Conservation (phyloP, 1,140 invertebrate genomes). For the Meloidogyne chitwoodi region DNA sequence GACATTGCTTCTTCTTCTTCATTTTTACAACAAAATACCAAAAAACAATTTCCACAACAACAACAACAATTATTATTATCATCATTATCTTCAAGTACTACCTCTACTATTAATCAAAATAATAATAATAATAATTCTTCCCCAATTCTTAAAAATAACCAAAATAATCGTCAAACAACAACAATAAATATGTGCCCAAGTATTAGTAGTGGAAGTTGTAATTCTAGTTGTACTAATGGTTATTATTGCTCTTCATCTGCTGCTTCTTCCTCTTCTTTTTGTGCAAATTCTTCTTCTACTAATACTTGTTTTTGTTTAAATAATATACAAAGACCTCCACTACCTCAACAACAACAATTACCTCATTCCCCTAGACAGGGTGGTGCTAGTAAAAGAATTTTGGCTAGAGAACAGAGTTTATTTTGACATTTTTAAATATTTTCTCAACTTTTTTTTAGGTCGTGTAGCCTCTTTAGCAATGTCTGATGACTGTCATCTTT, state of each 20-base stretch:
- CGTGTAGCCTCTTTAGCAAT: neutral
- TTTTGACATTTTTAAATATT: too few relatives aligned
- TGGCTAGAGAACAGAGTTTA: neutral
- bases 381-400: neutral
- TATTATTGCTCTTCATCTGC: neutral
- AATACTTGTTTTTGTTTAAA: too few relatives aligned
- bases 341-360: too few relatives aligned
- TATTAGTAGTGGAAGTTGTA: neutral
- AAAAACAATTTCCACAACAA: conserved; percentile 21
- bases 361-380: neutral
- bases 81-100: neutral
- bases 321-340: too few relatives aligned
- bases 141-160: too few relatives aligned
- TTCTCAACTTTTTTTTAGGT: neutral
- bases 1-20: conserved; percentile 48
- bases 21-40: neutral
- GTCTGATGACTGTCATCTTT: neutral
- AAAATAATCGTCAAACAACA: too few relatives aligned
- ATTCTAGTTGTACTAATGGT: neutral
- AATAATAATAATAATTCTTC: neutral
- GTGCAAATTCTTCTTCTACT: neutral
- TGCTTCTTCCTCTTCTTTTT: neutral
- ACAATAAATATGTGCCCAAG: too few relatives aligned
- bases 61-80: conserved; percentile 1
- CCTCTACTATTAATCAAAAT: neutral